Evolutionary conservation across 2,888 invertebrate species (phyloP).

Genomic region (Ganaspis brasiliensis): DNA sequence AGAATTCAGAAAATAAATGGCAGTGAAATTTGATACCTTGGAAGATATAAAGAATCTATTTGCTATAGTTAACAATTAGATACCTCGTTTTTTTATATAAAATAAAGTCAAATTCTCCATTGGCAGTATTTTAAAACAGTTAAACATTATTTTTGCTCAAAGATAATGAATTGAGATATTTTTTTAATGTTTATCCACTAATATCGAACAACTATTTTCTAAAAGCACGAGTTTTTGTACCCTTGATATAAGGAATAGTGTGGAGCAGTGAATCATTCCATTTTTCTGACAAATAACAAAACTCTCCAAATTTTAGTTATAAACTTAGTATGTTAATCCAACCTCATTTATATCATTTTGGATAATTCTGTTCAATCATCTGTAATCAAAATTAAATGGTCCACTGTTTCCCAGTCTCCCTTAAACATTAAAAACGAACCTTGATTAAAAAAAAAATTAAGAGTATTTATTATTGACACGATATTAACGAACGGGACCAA

Average conservation of each 20-base stretch:
- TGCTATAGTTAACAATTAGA: neutral
- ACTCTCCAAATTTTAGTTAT: too few species aligned
- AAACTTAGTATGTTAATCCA: too few species aligned
- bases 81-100: neutral
- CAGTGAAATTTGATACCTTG: slow-evolving; percentile 67
- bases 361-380: too few species aligned
- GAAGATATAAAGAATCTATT: slow-evolving; percentile 48
- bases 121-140: neutral
- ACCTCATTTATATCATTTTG: too few species aligned
- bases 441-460: too few species aligned
- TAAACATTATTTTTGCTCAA: too few species aligned
- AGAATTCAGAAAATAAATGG: slow-evolving; percentile 63
- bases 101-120: neutral
- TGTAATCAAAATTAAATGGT: too few species aligned
- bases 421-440: too few species aligned
- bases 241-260: neutral
- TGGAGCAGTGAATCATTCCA: too few species aligned
- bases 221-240: neutral
- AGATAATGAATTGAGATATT: neutral
- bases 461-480: too few species aligned
- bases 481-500: slow-evolving; percentile 35
- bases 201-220: slow-evolving; percentile 14
- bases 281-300: too few species aligned
- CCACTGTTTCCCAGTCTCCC: too few species aligned
- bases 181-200: neutral